phyloP scores from a whole-genome alignment of 2,797 vertebrate species.

The Phrynocephalus guinanensis region DNA sequence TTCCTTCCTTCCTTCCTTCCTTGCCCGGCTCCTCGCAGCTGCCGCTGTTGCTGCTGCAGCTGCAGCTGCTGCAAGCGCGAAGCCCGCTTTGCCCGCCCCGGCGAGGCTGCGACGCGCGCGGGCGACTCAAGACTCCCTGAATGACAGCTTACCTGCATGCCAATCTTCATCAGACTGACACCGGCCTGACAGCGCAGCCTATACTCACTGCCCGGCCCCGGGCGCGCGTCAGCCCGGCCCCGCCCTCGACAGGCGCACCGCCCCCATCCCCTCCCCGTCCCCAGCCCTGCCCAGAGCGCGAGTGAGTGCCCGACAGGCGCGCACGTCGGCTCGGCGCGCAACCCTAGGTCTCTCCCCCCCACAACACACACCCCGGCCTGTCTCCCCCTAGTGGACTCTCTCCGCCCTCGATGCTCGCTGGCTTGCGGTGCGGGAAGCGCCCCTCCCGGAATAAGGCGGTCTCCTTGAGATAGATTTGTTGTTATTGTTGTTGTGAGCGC shows the following conservation, averaged over 20 bases:
- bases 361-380: slow-evolving; percentile 24
- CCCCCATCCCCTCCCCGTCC: slow-evolving; percentile 8
- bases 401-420: slow-evolving; percentile 30
- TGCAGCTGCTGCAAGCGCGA: slow-evolving; percentile 63
- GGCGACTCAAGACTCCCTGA: slow-evolving; percentile 80
- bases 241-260: slow-evolving; percentile 62
- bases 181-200: slow-evolving; percentile 98
- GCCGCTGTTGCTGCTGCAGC: not conserved
- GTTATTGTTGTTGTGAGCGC: too few species aligned
- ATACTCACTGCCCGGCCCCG: slow-evolving; percentile 84
- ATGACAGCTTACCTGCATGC: slow-evolving; percentile 99
- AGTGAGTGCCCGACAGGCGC: slow-evolving; percentile 39
- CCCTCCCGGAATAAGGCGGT: too few species aligned
- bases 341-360: slow-evolving; percentile 54
- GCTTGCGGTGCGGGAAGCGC: too few species aligned
- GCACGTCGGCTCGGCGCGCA: slow-evolving; percentile 52
- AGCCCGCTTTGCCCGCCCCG: slow-evolving; percentile 41
- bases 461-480: too few species aligned
- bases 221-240: slow-evolving; percentile 85
- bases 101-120: slow-evolving; percentile 43
- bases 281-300: slow-evolving; percentile 55
- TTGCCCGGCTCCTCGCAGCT: not conserved
- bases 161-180: slow-evolving; percentile 99
- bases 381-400: slow-evolving; percentile 52
- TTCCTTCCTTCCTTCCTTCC: not conserved